Evolutionary conservation across 2,888 invertebrate species (phyloP), one percentile per base, ranked within the genome.

Genomic region (Steinernema hermaphroditum): DNA sequence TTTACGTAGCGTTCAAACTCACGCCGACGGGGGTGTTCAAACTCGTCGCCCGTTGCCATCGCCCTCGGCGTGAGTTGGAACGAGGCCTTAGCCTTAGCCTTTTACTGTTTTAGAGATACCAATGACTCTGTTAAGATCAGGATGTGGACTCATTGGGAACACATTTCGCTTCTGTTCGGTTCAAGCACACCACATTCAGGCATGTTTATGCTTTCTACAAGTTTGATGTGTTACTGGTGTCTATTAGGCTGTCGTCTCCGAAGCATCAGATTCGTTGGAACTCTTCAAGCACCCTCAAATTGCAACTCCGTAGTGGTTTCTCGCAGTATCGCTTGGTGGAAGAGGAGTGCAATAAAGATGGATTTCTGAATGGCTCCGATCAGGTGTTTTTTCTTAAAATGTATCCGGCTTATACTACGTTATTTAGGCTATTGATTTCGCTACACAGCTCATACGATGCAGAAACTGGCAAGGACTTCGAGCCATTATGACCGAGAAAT

Each of bases 381-480:
- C 62, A 62, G 62, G 62, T 62, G 1, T 46, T 14, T 46, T 14
- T n/a, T n/a, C n/a, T n/a, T n/a, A n/a, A n/a, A n/a, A n/a, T n/a
- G n/a, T n/a, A n/a, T n/a, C n/a, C n/a, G n/a, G n/a, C n/a, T n/a
- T n/a, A 6, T 24, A 54, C 27, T 22, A 24, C 22, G 12, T 6
- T 4, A 24, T 62, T 32, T 19, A 62, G 62, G 62, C 62, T 8
- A 62, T 62, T 2, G 62, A 62, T 29, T 29, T 62, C 14, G 34
- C 32, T 16, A 32, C 62, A 8, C 2, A 14, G 8, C 32, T 29
- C 4, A 62, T 62, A n/a, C 29, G 62, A 29, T 6, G 32, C 2
- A 32, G 29, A 14, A 62, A 32, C 34, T 62, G 62, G 62, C 32
- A 34, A 32, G 9, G 62, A 9, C 32, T 62, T 22, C 27, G 62